A percentile compares a stretch with the other conserved stretches of the same genome.
phyloP scores from a whole-genome alignment of 2,888 invertebrate species.

The Spodoptera picta region DNA sequence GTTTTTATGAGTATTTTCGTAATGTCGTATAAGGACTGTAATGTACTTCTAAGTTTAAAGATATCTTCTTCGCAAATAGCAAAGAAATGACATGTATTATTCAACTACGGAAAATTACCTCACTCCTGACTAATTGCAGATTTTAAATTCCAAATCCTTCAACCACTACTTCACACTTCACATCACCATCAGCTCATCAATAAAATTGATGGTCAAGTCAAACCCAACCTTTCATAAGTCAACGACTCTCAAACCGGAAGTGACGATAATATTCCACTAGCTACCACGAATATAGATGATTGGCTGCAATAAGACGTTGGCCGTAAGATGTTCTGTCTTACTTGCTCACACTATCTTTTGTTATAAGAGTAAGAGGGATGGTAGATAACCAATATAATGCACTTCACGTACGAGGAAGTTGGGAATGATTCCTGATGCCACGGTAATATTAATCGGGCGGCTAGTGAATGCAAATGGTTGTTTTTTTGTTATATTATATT shows the following conservation, averaged over 20 bases:
- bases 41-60: too few species aligned
- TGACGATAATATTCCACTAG: slow-evolving; percentile 84
- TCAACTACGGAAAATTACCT: too few species aligned
- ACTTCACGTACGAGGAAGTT: slow-evolving; percentile 85
- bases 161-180: slow-evolving; percentile 10
- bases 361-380: slow-evolving; percentile 61
- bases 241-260: slow-evolving; percentile 85
- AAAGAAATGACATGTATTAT: too few species aligned
- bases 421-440: slow-evolving; percentile 81
- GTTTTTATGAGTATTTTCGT: too few species aligned
- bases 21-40: too few species aligned
- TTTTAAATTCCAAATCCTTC: not conserved
- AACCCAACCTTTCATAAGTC: slow-evolving; percentile 61
- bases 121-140: too few species aligned
- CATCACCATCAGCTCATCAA: slow-evolving; percentile 37
- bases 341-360: slow-evolving; percentile 61
- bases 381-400: slow-evolving; percentile 74
- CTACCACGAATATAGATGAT: slow-evolving; percentile 88
- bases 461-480: slow-evolving; percentile 62
- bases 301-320: slow-evolving; percentile 79
- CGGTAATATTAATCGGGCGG: slow-evolving; percentile 83
- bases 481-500: slow-evolving; percentile 45
- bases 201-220: slow-evolving; percentile 44
- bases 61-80: too few species aligned
- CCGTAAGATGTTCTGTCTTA: slow-evolving; percentile 44